Percentiles rank a stretch among this genome's conserved stretches.
Conservation (phyloP, 2,797 vertebrate genomes). For the Catamblyrhynchus diadema region DNA sequence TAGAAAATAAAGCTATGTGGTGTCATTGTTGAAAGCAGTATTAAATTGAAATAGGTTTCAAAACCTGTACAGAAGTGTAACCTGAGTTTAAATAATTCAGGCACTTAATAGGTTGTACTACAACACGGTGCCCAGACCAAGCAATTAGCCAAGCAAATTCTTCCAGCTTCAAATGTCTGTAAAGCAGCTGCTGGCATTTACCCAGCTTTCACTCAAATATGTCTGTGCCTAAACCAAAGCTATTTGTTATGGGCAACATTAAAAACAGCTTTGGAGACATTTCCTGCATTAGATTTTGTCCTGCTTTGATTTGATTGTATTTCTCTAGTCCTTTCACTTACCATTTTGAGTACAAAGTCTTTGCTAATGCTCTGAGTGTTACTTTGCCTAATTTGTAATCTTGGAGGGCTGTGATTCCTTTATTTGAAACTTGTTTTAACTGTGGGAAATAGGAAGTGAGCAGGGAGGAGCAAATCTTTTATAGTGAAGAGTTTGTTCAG, state of each 20-base stretch:
- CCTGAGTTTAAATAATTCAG: slow-evolving; percentile 59
- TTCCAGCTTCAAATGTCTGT: slow-evolving; percentile 51
- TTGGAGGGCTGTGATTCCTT: slow-evolving; percentile 60
- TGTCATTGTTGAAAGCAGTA: slow-evolving; percentile 6
- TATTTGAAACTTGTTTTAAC: slow-evolving; percentile 71
- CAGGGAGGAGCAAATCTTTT: slow-evolving; percentile 69
- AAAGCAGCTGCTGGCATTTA: slow-evolving; percentile 54
- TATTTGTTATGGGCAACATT: slow-evolving; percentile 67
- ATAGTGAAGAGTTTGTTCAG: slow-evolving; percentile 53
- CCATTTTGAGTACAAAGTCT: slow-evolving; percentile 62
- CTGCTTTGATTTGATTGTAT: slow-evolving; percentile 67
- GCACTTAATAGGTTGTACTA: slow-evolving; percentile 63
- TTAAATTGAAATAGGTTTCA: slow-evolving; percentile 46
- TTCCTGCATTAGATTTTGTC: slow-evolving; percentile 64
- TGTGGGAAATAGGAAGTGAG: slow-evolving; percentile 79
- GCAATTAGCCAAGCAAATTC: slow-evolving; percentile 48
- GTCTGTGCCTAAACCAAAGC: slow-evolving; percentile 19
- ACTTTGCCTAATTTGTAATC: slow-evolving; percentile 75
- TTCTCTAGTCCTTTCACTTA: slow-evolving; percentile 65
- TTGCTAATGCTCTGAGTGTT: slow-evolving; percentile 64
- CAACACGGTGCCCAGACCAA: slow-evolving; percentile 51
- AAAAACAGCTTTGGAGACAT: slow-evolving; percentile 63
- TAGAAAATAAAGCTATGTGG: neutral
- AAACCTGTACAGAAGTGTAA: slow-evolving; percentile 31
- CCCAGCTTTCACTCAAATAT: slow-evolving; percentile 52